phyloP scores from a whole-genome alignment of 2,797 vertebrate genomes.

The Iguana delicatissima region DNA sequence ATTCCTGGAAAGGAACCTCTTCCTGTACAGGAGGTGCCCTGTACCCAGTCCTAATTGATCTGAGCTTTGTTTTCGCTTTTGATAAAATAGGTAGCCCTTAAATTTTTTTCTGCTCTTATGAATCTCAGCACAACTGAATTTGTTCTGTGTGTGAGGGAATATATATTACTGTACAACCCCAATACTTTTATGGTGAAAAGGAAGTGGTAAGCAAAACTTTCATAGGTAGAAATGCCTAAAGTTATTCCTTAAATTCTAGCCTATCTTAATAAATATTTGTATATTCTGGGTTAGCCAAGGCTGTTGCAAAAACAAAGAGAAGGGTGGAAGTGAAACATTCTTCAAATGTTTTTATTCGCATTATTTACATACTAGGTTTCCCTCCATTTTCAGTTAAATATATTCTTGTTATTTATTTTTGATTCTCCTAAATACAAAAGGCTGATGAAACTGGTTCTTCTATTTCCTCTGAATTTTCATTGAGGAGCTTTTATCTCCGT shows the following conservation, averaged over 20 bases:
- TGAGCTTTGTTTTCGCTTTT: not conserved
- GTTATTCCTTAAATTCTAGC: not conserved
- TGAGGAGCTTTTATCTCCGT: conserved; percentile 90
- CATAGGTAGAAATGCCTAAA: not conserved
- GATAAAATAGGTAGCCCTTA: not conserved
- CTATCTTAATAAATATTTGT: not conserved
- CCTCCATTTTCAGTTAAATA: conserved; percentile 71
- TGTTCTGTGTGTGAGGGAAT: not conserved
- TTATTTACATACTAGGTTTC: conserved; percentile 58
- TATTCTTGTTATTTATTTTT: conserved; percentile 69
- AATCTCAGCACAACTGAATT: no score
- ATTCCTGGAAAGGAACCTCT: no score
- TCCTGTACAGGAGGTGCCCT: no score
- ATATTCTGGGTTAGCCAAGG: not conserved
- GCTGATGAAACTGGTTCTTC: conserved; percentile 70
- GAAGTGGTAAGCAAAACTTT: not conserved
- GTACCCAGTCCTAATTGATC: no score
- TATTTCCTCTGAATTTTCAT: conserved; percentile 81
- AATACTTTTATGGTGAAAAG: not conserved
- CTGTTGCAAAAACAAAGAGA: not conserved
- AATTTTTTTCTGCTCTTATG: not conserved
- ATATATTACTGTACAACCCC: not conserved
- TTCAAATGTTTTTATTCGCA: conserved; percentile 35
- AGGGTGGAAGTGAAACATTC: not conserved
- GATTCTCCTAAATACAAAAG: conserved; percentile 72